phyloP scores from a whole-genome alignment of 2,113 vertebrate genomes.

The Oryctolagus cuniculus region mOryCun1.1 NC_091432.1:121887501-121888000 shows the following conservation, averaged over 20 bases:
- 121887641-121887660: conserved; percentile 48
- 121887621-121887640: not conserved
- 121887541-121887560: not conserved
- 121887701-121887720: not conserved
- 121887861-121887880: not conserved
- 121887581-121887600: not conserved
- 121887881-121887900: not conserved
- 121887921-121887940: not conserved
- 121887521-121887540: not conserved
- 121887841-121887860: not conserved
- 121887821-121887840: not conserved
- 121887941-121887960: not conserved
- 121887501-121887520: not conserved
- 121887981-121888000: not conserved
- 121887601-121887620: conserved; percentile 14
- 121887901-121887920: not conserved
- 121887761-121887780: not conserved
- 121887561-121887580: not conserved
- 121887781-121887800: not conserved
- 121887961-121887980: not conserved
- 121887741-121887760: not conserved
- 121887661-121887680: not conserved
- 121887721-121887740: not conserved
- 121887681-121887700: not conserved
- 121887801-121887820: not conserved